Percentiles rank a stretch among this genome's conserved stretches.
Evolutionary conservation across 2,797 vertebrate species (phyloP).

Genomic region (Meda fulgida): DNA sequence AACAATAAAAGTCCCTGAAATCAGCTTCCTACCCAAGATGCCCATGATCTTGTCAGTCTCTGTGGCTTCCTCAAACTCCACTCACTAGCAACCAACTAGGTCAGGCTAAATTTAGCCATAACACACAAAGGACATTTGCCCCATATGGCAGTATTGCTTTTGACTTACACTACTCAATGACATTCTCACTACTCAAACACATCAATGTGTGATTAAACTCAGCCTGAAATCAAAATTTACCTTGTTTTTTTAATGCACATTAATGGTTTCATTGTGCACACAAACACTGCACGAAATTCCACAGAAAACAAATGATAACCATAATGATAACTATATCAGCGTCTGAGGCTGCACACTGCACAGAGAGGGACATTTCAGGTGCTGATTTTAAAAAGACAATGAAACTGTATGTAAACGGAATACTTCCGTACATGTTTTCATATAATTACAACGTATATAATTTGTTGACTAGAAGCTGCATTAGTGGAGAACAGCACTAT

Average conservation of each 20-base stretch:
- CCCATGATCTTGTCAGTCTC: conserved; percentile 8
- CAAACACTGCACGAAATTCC: background rate
- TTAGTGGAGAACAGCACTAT: no score
- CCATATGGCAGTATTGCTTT: conserved; percentile 35
- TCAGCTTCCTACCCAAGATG: background rate
- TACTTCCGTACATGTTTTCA: no score
- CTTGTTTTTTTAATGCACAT: background rate
- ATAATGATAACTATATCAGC: background rate
- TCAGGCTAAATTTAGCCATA: conserved; percentile 71
- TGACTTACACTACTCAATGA: conserved; percentile 11
- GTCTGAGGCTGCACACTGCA: no score
- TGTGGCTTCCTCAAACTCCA: conserved; percentile 33
- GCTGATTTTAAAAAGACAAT: no score
- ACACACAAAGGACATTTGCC: conserved; percentile 45
- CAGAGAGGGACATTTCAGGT: no score
- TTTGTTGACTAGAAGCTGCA: no score
- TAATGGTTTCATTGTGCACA: background rate
- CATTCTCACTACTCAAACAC: no score
- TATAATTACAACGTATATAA: no score
- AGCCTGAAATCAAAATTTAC: background rate
- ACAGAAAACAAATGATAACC: background rate
- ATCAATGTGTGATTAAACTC: background rate
- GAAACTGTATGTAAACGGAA: no score
- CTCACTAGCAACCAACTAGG: conserved; percentile 64
- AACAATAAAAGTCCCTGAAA: background rate